phyloP scores from a whole-genome alignment of 1,140 invertebrate species.

The Dendroctonus ponderosae region DNA sequence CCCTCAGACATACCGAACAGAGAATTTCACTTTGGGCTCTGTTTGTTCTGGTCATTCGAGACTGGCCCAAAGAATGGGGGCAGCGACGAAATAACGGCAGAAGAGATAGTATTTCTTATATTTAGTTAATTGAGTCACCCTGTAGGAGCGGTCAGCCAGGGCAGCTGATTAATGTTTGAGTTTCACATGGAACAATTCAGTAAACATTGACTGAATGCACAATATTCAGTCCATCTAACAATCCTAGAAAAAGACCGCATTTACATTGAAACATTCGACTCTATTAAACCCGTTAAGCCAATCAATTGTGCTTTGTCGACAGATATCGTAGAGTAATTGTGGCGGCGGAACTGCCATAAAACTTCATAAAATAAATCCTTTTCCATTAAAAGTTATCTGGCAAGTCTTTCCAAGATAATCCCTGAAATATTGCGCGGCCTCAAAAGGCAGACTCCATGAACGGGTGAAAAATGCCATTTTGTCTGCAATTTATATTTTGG shows the following conservation, averaged over 20 bases:
- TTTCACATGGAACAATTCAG: no score
- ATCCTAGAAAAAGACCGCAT: not conserved
- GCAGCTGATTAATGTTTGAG: no score
- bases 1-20: not conserved
- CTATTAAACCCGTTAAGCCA: not conserved
- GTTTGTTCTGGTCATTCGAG: constrained; percentile 5
- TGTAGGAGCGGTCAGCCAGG: no score
- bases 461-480: constrained; percentile 23
- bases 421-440: constrained; percentile 9
- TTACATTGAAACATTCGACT: not conserved
- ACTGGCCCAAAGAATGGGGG: not conserved
- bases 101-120: no score
- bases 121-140: no score
- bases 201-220: not conserved
- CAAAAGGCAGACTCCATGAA: constrained; percentile 19
- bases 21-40: not conserved
- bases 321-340: not conserved
- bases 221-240: not conserved
- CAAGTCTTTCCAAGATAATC: constrained; percentile 24
- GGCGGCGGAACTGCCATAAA: not conserved
- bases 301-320: not conserved
- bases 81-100: no score
- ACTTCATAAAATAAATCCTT: constrained; percentile 13
- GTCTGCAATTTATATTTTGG: constrained; percentile 27
- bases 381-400: not conserved